Evolutionary conservation across 1,140 invertebrate genomes (phyloP).

Genomic region (Holotrichia oblita): DNA sequence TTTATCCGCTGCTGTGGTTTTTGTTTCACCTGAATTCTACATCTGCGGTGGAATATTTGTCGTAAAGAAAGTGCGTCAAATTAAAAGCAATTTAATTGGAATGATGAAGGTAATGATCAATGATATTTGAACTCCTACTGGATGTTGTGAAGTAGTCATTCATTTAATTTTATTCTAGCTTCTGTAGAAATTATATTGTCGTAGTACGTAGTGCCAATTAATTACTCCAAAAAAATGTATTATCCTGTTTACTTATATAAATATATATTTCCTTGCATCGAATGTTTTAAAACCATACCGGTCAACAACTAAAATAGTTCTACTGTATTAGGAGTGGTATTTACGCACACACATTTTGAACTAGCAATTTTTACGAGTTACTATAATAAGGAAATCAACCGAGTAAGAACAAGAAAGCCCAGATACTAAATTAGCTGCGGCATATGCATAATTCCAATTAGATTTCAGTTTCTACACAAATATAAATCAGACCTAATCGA

Average conservation of each 20-base stretch:
- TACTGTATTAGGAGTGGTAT: too few species aligned
- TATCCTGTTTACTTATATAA: too few species aligned
- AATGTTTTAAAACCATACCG: too few species aligned
- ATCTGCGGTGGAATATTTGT: neutral
- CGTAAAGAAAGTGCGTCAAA: neutral
- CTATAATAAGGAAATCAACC: neutral
- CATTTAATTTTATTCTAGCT: too few species aligned
- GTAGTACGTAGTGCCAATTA: too few species aligned
- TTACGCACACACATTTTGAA: neutral
- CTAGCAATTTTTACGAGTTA: neutral
- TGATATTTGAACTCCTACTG: too few species aligned
- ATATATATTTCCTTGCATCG: too few species aligned
- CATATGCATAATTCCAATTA: slow-evolving; percentile 2
- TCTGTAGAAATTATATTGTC: too few species aligned
- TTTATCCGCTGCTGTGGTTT: neutral
- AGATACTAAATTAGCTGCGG: neutral
- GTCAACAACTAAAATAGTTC: too few species aligned
- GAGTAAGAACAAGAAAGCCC: too few species aligned
- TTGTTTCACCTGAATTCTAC: neutral
- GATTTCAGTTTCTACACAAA: slow-evolving; percentile 17
- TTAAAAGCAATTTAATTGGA: neutral
- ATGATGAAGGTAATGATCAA: neutral
- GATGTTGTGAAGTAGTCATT: too few species aligned
- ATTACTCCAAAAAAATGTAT: too few species aligned
- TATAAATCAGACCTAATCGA: slow-evolving; percentile 30